A percentile compares a stretch with the other conserved stretches of the same genome.
Evolutionary conservation across 92 coral and sea anemone genomes (phyloP).

Genomic region (Actinostola sp.): DNA sequence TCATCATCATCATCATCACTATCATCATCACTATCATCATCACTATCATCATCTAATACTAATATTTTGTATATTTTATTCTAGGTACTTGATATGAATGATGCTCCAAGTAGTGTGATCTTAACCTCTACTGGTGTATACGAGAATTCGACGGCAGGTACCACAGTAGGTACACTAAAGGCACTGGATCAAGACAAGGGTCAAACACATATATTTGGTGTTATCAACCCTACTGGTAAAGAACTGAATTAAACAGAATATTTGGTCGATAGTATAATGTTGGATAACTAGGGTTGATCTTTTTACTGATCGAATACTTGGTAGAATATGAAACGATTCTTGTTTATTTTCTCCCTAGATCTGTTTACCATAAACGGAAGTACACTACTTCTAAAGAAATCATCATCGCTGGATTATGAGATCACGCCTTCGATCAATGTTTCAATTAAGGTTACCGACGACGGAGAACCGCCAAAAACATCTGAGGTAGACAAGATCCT

Average conservation of each 20-base stretch:
- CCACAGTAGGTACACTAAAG: constrained; percentile 56
- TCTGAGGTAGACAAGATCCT: constrained; percentile 35
- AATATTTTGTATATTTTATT: background rate
- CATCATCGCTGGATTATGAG: constrained; percentile 66
- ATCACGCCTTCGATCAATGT: constrained; percentile 43
- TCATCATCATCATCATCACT: background rate
- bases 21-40: background rate
- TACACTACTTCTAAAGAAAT: constrained; percentile 32
- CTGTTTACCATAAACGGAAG: constrained; percentile 39
- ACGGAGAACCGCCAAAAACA: constrained; percentile 59
- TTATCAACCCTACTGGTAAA: constrained; percentile 47
- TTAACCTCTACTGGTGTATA: constrained; percentile 61
- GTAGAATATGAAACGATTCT: no score
- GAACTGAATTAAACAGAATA: no score
- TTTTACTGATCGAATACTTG: background rate
- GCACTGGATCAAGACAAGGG: constrained; percentile 66
- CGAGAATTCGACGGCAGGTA: constrained; percentile 76
- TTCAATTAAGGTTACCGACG: constrained; percentile 57
- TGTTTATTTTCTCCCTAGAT: constrained; percentile 26
- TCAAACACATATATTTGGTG: constrained; percentile 50
- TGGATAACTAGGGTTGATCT: no score
- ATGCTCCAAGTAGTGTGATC: constrained; percentile 48
- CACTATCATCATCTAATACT: background rate
- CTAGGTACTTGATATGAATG: constrained; percentile 72
- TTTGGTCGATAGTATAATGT: no score